Conservation (phyloP, 2,888 invertebrate species). For the Dione juno region DNA sequence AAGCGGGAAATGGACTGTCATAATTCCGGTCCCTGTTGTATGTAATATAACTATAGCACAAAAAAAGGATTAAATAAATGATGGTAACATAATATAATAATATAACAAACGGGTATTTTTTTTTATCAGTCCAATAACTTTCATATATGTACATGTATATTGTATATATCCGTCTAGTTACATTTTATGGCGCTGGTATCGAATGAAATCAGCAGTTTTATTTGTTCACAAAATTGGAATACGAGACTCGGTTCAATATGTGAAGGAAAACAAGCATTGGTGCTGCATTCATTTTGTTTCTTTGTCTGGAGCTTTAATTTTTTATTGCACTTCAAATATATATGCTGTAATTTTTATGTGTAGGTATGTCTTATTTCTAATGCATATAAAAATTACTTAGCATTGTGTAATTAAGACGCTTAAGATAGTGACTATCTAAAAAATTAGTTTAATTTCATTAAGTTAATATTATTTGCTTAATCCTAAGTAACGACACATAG, state of each 20-base stretch:
- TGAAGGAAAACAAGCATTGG: slow-evolving; percentile 31
- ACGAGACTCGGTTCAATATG: slow-evolving; percentile 51
- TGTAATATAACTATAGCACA: no score
- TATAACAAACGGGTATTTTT: no score
- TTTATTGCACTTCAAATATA: slow-evolving; percentile 6
- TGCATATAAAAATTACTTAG: no score
- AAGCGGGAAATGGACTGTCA: no score
- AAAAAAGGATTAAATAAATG: no score
- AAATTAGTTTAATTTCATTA: background rate
- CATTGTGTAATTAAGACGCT: no score
- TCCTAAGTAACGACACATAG: no score
- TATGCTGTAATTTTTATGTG: background rate
- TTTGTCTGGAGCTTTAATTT: slow-evolving; percentile 21
- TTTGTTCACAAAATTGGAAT: slow-evolving; percentile 67
- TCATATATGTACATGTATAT: slow-evolving; percentile 16
- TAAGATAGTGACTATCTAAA: background rate
- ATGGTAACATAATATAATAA: no score
- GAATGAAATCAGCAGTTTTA: slow-evolving; percentile 58
- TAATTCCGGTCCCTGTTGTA: no score
- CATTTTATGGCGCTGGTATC: slow-evolving; percentile 53
- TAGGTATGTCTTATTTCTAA: no score
- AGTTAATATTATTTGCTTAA: no score
- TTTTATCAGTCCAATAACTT: background rate
- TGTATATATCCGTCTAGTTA: slow-evolving; percentile 32
- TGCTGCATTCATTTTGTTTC: slow-evolving; percentile 29